These are phyloP conservation scores for Aulostomus chinensis DNA, from an alignment of 2,797 vertebrate genomes.

Conservation along the genomic window DNA sequence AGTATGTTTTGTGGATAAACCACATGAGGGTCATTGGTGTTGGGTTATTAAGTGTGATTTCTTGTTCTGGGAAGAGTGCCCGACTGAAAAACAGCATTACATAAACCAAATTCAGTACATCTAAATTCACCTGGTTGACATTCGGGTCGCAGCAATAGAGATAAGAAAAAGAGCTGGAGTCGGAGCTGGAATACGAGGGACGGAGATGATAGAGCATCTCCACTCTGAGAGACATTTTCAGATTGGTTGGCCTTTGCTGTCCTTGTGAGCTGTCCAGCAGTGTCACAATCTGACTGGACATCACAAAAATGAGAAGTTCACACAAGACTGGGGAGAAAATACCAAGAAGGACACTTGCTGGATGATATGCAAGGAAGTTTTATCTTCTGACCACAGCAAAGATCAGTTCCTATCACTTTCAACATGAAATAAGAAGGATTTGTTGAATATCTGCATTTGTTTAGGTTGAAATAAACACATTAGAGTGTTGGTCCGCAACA, in stretches of 20 bases:
- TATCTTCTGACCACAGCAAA: too few relatives aligned
- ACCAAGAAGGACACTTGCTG: neutral
- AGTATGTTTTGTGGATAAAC: constrained; percentile 30
- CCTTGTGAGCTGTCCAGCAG: constrained; percentile 12
- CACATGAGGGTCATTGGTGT: constrained; percentile 27
- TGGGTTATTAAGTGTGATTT: constrained; percentile 45
- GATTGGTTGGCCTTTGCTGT: constrained; percentile 14
- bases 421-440: too few relatives aligned
- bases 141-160: constrained; percentile 46
- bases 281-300: constrained; percentile 10
- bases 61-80: constrained; percentile 44
- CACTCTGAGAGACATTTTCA: constrained; percentile 45
- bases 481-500: too few relatives aligned
- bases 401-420: too few relatives aligned
- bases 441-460: too few relatives aligned
- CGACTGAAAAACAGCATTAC: constrained; percentile 48
- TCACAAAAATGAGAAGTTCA: constrained; percentile 1
- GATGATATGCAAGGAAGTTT: too few relatives aligned
- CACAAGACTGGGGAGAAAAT: neutral
- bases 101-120: constrained; percentile 56
- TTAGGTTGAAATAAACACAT: too few relatives aligned
- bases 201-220: constrained; percentile 32
- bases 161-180: constrained; percentile 56
- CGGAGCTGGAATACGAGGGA: too few relatives aligned
- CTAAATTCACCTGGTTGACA: constrained; percentile 49